Evolutionary conservation across 2,113 vertebrate genomes (phyloP), one percentile per base, ranked within the genome.

Genomic region (Recurvirostra avosetta): DNA sequence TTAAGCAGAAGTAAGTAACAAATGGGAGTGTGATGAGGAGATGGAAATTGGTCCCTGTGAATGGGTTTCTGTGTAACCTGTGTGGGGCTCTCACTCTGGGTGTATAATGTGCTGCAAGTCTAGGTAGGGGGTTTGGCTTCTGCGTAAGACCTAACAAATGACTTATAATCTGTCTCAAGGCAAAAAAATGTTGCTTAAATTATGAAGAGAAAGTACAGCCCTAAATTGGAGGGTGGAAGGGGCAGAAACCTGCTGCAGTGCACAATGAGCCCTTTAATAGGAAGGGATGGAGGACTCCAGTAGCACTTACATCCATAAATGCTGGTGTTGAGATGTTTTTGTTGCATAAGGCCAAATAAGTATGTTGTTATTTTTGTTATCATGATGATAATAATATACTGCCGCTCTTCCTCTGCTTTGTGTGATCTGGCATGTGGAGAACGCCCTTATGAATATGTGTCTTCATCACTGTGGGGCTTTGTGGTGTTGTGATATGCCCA

Each of bases 381-480:
- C 2, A 7, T 7, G 5, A 6, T 18, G n/a, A 8, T 18, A 7
- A 22, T 23, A 20, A 70, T 1, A 4, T 15, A 3, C 11, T 45
- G 45, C 16, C 70, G 50, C 25, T 83, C 14, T 59, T 70, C 2
- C 23, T 56, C 16, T 15, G 0, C 16, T 18, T 29, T 6, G 21
- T 73, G 72, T 86, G 55, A 50, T 58, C 34, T 43, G 49, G 34
- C 14, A 29, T 0, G 4, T 13, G 73, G 45, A n/a, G 55, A 30
- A 14, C 0, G 5, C 6, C 8, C 3, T 41, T 25, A 0, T 8
- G 58, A 11, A 11, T 1, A 11, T 1, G 2, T 22, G 32, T 26
- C 40, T 55, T 25, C 43, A 38, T 36, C 56, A 6, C 40, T 8
- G 19, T 0, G 6, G 21, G 20, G 30, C 52, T 80, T 43, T 49